Percentiles rank a stretch among this genome's conserved stretches.
phyloP scores from a whole-genome alignment of 2,797 vertebrate species.

The Merluccius polli region DNA sequence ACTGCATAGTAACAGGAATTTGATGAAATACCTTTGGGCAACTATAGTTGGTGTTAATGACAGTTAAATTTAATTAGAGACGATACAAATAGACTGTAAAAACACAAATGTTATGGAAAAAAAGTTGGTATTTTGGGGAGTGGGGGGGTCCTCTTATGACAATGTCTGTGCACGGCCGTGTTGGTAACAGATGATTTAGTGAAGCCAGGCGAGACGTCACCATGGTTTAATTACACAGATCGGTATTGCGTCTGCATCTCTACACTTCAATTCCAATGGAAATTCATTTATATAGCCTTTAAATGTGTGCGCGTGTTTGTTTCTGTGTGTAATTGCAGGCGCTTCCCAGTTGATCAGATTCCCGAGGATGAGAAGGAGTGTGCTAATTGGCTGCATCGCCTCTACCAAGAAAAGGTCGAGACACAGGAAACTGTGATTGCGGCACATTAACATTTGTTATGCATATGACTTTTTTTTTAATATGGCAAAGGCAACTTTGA shows the following conservation, averaged over 20 bases:
- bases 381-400: conserved; percentile 83
- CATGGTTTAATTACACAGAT: too few species aligned
- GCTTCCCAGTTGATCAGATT: conserved; percentile 83
- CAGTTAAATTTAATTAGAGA: too few species aligned
- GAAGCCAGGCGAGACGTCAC: too few species aligned
- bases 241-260: neutral
- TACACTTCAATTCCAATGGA: neutral
- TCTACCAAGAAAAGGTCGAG: conserved; percentile 86
- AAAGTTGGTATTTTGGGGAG: too few species aligned
- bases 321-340: conserved; percentile 58
- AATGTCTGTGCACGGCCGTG: too few species aligned
- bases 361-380: conserved; percentile 83
- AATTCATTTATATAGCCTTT: neutral
- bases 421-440: neutral
- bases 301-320: conserved; percentile 6
- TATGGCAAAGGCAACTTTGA: neutral
- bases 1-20: too few species aligned
- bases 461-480: neutral
- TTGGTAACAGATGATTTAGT: too few species aligned
- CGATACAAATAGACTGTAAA: too few species aligned
- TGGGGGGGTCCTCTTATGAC: too few species aligned
- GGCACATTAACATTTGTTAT: neutral
- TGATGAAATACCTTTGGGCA: too few species aligned
- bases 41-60: too few species aligned
- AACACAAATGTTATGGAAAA: too few species aligned